Percentiles rank a stretch among this genome's conserved stretches.
Evolutionary conservation across 2,888 invertebrate genomes (phyloP).

Genomic region (Cabera pusaria): DNA sequence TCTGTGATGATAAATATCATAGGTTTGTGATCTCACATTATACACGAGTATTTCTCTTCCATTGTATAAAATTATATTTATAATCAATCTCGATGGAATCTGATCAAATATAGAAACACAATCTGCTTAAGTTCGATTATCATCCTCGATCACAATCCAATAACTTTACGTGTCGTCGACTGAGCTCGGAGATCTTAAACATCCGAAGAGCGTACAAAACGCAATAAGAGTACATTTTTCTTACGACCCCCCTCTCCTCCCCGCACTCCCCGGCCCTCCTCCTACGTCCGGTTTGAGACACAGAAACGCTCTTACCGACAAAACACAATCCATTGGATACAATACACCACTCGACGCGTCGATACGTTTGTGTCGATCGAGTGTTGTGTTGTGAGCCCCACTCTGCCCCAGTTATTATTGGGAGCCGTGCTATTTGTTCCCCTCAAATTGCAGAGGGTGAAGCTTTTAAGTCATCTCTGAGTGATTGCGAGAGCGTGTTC

Average conservation of each 20-base stretch:
- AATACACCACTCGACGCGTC: slow-evolving; percentile 20
- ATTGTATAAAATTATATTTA: slow-evolving; percentile 1
- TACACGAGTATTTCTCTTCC: neutral
- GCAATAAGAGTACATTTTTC: slow-evolving; percentile 35
- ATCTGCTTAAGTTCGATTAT: slow-evolving; percentile 1
- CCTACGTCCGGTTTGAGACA: slow-evolving; percentile 42
- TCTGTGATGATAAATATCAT: too few species aligned
- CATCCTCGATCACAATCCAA: slow-evolving; percentile 33
- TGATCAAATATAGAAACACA: neutral
- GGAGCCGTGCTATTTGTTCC: slow-evolving; percentile 5
- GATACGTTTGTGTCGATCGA: slow-evolving; percentile 13
- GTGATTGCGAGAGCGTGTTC: slow-evolving; percentile 3
- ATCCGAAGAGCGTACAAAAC: slow-evolving; percentile 21
- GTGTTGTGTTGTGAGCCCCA: too few species aligned
- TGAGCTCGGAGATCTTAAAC: slow-evolving; percentile 17
- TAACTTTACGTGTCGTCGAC: slow-evolving; percentile 40
- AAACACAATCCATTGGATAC: slow-evolving; percentile 40
- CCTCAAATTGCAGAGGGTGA: slow-evolving; percentile 9
- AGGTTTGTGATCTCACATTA: too few species aligned
- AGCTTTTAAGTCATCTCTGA: slow-evolving; percentile 14
- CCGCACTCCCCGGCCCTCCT: slow-evolving; percentile 15
- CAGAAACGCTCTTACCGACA: slow-evolving; percentile 57
- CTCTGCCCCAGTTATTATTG: slow-evolving; percentile 10
- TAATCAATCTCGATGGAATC: too few species aligned
- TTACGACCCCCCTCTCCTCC: slow-evolving; percentile 19